A percentile compares a stretch with the other conserved stretches of the same genome.
Conservation (phyloP, 2,113 vertebrate species). For the Oceanites oceanicus region DNA sequence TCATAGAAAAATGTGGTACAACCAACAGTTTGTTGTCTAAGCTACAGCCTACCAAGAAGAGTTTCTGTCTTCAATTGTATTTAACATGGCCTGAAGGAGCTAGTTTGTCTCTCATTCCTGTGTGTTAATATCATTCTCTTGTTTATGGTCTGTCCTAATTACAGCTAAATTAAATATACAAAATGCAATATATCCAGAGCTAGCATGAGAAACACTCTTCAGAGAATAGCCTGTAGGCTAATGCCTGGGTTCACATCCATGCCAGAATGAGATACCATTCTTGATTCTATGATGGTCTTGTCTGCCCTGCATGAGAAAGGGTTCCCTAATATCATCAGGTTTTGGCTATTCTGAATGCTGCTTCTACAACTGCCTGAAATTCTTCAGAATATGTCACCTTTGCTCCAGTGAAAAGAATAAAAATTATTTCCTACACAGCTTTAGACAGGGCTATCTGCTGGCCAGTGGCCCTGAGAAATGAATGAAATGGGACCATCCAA, state of each 20-base stretch:
- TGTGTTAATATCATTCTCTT: background rate
- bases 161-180: background rate
- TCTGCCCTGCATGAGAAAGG: background rate
- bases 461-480: background rate
- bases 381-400: background rate
- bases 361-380: background rate
- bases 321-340: background rate
- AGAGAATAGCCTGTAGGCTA: background rate
- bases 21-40: background rate
- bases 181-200: background rate
- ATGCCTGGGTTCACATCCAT: background rate
- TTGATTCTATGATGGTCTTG: background rate
- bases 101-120: background rate
- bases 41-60: background rate
- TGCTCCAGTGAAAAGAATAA: background rate
- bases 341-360: background rate
- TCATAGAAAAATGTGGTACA: background rate
- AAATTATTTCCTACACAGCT: background rate
- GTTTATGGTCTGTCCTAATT: background rate
- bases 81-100: background rate
- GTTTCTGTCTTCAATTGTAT: background rate
- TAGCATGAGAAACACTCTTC: background rate
- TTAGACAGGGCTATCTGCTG: background rate
- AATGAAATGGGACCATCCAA: background rate
- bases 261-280: background rate